These are phyloP conservation scores for Drosophila nigricruria DNA, from an alignment of 2,888 invertebrate genomes.

Conservation along the genomic window DNA sequence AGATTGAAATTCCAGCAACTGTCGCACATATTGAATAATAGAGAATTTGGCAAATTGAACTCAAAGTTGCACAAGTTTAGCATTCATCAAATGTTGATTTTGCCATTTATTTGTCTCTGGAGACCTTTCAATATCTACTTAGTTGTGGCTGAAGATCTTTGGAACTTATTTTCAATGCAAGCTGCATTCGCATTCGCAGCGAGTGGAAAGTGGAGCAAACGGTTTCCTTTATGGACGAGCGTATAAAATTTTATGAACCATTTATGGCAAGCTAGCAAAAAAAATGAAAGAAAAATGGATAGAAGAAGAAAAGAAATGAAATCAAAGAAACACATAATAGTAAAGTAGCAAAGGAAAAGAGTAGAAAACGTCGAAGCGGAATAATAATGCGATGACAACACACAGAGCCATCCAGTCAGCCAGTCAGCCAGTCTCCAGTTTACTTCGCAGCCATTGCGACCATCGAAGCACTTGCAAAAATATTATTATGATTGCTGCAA, in stretches of 20 bases:
- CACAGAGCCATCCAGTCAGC: constrained; percentile 39
- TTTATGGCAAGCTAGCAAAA: constrained; percentile 55
- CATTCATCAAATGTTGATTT: constrained; percentile 37
- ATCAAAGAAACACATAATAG: constrained; percentile 71
- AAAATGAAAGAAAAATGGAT: constrained; percentile 31
- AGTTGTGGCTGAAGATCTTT: constrained; percentile 40
- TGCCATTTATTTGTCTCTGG: constrained; percentile 29
- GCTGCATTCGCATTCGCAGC: constrained; percentile 22
- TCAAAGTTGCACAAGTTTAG: constrained; percentile 21
- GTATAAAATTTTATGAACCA: constrained; percentile 72
- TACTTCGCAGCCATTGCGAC: constrained; percentile 31
- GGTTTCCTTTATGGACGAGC: constrained; percentile 70
- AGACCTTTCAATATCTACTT: constrained; percentile 46
- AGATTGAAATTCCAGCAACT: background rate
- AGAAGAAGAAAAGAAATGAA: constrained; percentile 40
- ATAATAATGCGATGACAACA: constrained; percentile 70
- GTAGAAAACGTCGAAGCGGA: constrained; percentile 67
- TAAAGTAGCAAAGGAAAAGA: constrained; percentile 66
- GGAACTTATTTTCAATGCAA: constrained; percentile 52
- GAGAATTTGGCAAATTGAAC: constrained; percentile 25
- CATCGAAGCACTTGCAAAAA: constrained; percentile 59
- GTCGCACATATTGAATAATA: background rate
- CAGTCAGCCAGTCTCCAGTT: constrained; percentile 26
- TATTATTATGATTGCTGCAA: constrained; percentile 66
- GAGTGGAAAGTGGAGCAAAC: constrained; percentile 67